Base-by-base conservation (phyloP, 92 coral and sea anemone species). In the Pocillopora meandrina region DNA sequence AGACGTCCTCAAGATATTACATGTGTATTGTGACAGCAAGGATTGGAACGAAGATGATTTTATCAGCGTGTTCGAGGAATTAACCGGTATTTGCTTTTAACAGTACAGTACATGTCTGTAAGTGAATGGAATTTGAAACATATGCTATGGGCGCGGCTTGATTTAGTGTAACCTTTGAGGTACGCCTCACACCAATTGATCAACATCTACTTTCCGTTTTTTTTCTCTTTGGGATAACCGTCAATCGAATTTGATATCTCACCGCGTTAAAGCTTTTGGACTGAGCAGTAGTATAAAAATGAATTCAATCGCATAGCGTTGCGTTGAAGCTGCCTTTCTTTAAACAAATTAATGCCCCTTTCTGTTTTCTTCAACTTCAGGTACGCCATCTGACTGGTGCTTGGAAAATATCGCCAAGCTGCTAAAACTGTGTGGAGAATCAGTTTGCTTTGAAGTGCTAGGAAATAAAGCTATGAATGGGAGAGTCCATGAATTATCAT, bases 381-480 rank as follows among this genome's bases (percentile, higher is more conserved):
- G 87, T 73, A 86, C 89, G 33, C 93, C 95, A 33, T 84, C 85
- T 71, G 95, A 93, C 75, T 97, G 99, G 99, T 97, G 99, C 75
- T 82, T 95, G 76, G 99, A 97, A 79, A 97, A 97, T 87, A 92
- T 93, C 60, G 98, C 99, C 70, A 97, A 97, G 82, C 89, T 97
- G 59, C 89, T 97, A 62, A 93, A 91, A 75, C 81, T 97, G 82
- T 97, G 93, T 71, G 98, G 99, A 35, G 93, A 93, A 72, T 86
- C 90, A 60, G 93, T 97, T 75, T 83, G 95, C 47, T 89, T 86
- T 56, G 93, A 94, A 58, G 95, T 97, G 42, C 92, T 97, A 72
- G 98, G 98, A 66, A 97, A 98, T 68, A 97, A 95, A 78, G 99
- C 99, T 76, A 92, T 95, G 34, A 97, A 95, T 82, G 99, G 99